A percentile compares a stretch with the other conserved stretches of the same genome.
Evolutionary conservation across 2,113 vertebrate genomes (phyloP).

Genomic region (Paramisgurnus dabryanus): DNA sequence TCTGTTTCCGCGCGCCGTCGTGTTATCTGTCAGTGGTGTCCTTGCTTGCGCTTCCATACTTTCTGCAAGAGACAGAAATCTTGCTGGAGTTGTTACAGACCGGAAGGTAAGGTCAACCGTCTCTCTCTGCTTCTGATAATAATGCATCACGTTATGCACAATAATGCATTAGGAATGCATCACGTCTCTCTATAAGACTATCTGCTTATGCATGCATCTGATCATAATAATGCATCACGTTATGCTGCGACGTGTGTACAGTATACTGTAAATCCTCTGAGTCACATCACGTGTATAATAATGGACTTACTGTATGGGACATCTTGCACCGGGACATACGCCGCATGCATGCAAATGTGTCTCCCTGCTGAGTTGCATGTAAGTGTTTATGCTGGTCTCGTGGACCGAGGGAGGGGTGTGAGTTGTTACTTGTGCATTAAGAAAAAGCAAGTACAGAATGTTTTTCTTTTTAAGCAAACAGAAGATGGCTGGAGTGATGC

Average conservation of each 20-base stretch:
- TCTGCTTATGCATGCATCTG: no score
- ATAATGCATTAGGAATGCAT: slow-evolving; percentile 3
- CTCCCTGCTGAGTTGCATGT: slow-evolving; percentile 11
- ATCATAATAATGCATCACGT: no score
- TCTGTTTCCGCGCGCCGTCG: slow-evolving; percentile 42
- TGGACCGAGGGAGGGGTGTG: neutral
- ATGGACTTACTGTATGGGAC: neutral
- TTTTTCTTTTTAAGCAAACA: neutral
- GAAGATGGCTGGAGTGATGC: neutral
- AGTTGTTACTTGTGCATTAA: neutral
- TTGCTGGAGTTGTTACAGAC: slow-evolving; percentile 54
- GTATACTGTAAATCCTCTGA: neutral
- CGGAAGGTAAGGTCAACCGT: slow-evolving; percentile 56
- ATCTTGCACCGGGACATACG: slow-evolving; percentile 1
- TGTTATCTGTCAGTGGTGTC: slow-evolving; percentile 49
- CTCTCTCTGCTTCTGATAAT: neutral
- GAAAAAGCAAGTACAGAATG: neutral
- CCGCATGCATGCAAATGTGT: neutral
- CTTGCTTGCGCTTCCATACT: slow-evolving; percentile 38
- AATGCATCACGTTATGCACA: neutral
- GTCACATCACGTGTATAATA: neutral
- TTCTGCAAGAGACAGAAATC: slow-evolving; percentile 39
- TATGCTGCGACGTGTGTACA: no score
- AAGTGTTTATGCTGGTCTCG: slow-evolving; percentile 10
- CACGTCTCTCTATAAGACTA: no score